Base-by-base conservation (phyloP, 2,797 vertebrate genomes). In the Arnoldichthys spilopterus region DNA sequence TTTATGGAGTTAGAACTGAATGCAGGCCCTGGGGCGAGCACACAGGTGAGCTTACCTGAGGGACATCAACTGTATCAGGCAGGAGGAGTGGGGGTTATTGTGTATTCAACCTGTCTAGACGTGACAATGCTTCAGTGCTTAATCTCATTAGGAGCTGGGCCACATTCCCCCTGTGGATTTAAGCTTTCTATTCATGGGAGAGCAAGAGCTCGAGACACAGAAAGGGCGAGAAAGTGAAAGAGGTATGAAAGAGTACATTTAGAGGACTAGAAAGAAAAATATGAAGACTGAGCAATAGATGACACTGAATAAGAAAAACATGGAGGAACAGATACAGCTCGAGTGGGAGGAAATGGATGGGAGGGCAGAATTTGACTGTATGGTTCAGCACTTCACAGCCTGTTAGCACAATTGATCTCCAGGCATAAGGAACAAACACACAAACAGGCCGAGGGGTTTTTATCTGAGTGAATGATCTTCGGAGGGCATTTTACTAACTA, bases 31-130 rank as follows among this genome's bases (percentile, higher is more conserved):
- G 34, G 77, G 22, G 73, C 47, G 74, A 43, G 37, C 83, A 77
- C 82, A 75, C 87, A 94, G 92, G 91, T 94, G 88, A 88, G 63
- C 72, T 83, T 84, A 82, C 93, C 92, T 91, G 90, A 88, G 63
- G 89, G 89, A 69, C 85, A 24, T 85, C 30, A n/a, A 37, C 15
- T 63, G 79, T 15, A 26, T 62, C 26, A 32, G 15, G 45, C 2
- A 9, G 49, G 37, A 22, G 49, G 56, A 16, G 59, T 20, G 64
- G 71, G 70, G 56, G 24, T 69, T 18, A 64, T 83, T 94, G 94
- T 92, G 93, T 93, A 94, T 95, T 94, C 88, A 63, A 87, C 72
- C 80, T 90, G 94, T 94, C 94, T 95, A 94, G 93, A 94, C 92
- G 89, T 80, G 76, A 88, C 89, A 82, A 71, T 85, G 85, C 86